Percentiles rank a stretch among this genome's conserved stretches.
Evolutionary conservation across 2,113 vertebrate species (phyloP).

Genomic region (Antennarius striatus): DNA sequence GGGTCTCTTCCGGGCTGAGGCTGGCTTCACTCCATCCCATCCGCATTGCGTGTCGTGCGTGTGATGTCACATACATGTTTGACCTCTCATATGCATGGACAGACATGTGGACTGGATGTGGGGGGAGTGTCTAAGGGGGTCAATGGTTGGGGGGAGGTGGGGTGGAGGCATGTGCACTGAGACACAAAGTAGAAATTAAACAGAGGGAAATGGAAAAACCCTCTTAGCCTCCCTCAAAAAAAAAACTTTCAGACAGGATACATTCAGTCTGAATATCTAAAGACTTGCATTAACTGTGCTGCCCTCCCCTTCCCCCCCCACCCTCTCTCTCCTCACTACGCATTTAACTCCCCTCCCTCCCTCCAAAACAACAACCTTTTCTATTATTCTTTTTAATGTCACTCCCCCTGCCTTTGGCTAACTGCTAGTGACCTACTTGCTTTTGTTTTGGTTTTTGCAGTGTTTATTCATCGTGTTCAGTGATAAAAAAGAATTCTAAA

Average conservation of each 20-base stretch:
- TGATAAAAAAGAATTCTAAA: constrained; percentile 75
- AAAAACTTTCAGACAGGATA: constrained; percentile 16
- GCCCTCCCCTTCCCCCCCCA: constrained; percentile 52
- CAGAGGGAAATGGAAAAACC: constrained; percentile 19
- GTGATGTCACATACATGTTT: constrained; percentile 82
- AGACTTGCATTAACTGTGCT: constrained; percentile 45
- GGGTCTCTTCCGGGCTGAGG: constrained; percentile 65
- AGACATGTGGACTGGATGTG: constrained; percentile 80
- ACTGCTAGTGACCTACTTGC: constrained; percentile 78
- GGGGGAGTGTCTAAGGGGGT: constrained; percentile 47
- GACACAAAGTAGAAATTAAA: constrained; percentile 32
- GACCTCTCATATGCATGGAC: constrained; percentile 84
- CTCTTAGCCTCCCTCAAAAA: constrained; percentile 26
- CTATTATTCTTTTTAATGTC: constrained; percentile 82
- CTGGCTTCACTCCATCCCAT: constrained; percentile 83
- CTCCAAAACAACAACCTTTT: constrained; percentile 75
- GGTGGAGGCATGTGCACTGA: constrained; percentile 45
- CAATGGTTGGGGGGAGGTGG: constrained; percentile 6
- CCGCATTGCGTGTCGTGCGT: constrained; percentile 79
- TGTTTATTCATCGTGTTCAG: constrained; percentile 66
- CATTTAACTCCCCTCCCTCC: constrained; percentile 64
- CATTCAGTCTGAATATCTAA: constrained; percentile 40
- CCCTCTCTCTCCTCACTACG: constrained; percentile 55
- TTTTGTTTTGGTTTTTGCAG: constrained; percentile 71
- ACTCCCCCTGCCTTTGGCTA: constrained; percentile 73